Conservation (phyloP, 2,113 vertebrate genomes). For the Brevimyrus niger region DNA sequence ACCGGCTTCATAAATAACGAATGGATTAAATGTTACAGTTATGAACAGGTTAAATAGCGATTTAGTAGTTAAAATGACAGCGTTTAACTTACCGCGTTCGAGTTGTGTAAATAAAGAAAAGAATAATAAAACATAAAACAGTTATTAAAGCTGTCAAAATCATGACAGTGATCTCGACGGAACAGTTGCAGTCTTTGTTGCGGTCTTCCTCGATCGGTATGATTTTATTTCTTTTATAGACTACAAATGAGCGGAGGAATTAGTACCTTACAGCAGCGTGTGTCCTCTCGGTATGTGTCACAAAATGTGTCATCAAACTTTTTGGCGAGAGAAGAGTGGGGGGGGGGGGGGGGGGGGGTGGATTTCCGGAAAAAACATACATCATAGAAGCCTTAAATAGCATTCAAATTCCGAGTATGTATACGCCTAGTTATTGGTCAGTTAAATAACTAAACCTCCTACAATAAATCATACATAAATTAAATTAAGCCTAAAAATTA, state of each 20-base stretch:
- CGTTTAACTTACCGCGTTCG: slow-evolving; percentile 4
- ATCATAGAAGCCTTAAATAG: neutral
- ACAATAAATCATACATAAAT: neutral
- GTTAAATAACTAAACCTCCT: neutral
- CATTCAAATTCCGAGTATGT: neutral
- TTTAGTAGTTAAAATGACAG: neutral
- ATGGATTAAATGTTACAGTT: neutral
- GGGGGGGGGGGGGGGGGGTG: neutral
- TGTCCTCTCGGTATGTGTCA: neutral
- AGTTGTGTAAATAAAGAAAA: neutral
- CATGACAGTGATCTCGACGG: neutral
- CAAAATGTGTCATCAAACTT: neutral
- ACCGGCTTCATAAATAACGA: neutral
- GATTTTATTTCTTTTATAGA: neutral
- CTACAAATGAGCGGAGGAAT: neutral
- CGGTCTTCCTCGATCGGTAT: neutral
- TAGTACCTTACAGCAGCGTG: neutral
- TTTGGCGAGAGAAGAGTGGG: too few relatives aligned
- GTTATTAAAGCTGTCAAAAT: neutral
- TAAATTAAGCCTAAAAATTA: neutral
- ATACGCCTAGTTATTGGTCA: neutral
- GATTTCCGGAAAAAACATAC: neutral
- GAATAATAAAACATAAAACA: neutral
- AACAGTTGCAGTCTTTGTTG: too few relatives aligned
- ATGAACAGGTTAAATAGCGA: neutral